These are phyloP conservation scores for Sceliomorpha sp. DNA, from an alignment of 2,888 invertebrate genomes.

Conservation along the genomic window DNA sequence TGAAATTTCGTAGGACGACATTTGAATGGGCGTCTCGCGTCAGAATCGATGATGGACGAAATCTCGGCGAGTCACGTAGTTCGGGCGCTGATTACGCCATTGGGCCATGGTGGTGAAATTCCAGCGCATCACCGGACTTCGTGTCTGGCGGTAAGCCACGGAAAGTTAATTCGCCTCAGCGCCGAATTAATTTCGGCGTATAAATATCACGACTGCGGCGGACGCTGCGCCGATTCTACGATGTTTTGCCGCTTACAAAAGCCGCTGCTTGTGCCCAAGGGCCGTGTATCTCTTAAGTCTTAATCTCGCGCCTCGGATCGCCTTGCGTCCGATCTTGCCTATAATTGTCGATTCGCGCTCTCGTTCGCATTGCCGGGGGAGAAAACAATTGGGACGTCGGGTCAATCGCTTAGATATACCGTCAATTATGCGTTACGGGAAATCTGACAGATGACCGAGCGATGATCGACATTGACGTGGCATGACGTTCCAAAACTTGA, in stretches of 20 bases:
- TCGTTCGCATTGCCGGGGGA: too few relatives aligned
- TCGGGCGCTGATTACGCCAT: slow-evolving; percentile 44
- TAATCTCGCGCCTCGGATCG: slow-evolving; percentile 57
- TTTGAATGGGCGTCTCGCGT: too few relatives aligned
- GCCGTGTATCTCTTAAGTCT: slow-evolving; percentile 65
- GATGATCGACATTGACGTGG: too few relatives aligned
- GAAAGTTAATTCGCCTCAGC: slow-evolving; percentile 66
- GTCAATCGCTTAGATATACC: too few relatives aligned
- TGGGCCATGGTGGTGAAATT: slow-evolving; percentile 62
- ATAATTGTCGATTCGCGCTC: slow-evolving; percentile 46
- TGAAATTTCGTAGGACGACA: too few relatives aligned
- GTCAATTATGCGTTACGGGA: too few relatives aligned
- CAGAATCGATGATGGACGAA: slow-evolving; percentile 30
- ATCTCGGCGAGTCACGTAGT: slow-evolving; percentile 42
- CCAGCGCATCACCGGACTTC: slow-evolving; percentile 61
- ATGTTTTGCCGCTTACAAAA: slow-evolving; percentile 31
- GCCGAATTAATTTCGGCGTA: slow-evolving; percentile 71
- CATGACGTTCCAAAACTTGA: too few relatives aligned
- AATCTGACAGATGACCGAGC: too few relatives aligned
- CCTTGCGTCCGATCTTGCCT: slow-evolving; percentile 41
- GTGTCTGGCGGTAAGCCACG: slow-evolving; percentile 54
- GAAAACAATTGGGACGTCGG: too few relatives aligned
- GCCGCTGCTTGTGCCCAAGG: slow-evolving; percentile 54
- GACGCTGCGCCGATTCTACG: slow-evolving; percentile 24
- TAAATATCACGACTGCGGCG: slow-evolving; percentile 63